Evolutionary conservation across 2,113 vertebrate species (phyloP).

Genomic region (Notothenia rossii): DNA sequence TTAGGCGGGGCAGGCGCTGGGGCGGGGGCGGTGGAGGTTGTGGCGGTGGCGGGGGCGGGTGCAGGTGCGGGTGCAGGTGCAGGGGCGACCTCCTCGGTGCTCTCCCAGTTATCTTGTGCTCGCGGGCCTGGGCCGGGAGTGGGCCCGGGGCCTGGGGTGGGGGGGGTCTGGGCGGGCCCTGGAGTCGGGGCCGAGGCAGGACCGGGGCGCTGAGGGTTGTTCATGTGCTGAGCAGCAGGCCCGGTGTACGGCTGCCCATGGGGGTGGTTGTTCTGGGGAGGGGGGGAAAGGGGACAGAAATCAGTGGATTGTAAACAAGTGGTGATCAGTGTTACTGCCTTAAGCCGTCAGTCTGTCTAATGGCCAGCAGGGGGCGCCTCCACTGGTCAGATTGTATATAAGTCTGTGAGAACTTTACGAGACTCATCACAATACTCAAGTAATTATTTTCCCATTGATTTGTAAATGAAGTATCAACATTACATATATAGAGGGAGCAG

Average conservation of each 20-base stretch:
- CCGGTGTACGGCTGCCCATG: constrained; percentile 99
- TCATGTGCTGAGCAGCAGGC: constrained; percentile 99
- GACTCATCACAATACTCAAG: too few relatives aligned
- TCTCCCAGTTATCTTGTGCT: constrained; percentile 99
- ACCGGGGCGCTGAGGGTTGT: constrained; percentile 96
- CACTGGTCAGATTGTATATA: too few relatives aligned
- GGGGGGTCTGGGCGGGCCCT: constrained; percentile 60
- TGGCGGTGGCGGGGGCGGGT: constrained; percentile 70
- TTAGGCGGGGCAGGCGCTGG: constrained; percentile 89
- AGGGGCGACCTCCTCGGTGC: constrained; percentile 93
- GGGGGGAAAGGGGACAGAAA: neutral
- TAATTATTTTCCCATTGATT: too few relatives aligned
- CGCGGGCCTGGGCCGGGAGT: constrained; percentile 87
- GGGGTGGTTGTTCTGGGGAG: constrained; percentile 94
- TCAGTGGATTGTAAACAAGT: neutral
- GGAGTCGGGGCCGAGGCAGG: constrained; percentile 81
- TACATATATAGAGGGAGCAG: too few relatives aligned
- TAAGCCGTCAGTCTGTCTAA: too few relatives aligned
- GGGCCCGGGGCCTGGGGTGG: constrained; percentile 48
- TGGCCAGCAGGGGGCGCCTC: too few relatives aligned
- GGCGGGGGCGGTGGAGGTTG: constrained; percentile 76
- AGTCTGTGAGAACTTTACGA: too few relatives aligned
- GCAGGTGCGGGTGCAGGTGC: constrained; percentile 85
- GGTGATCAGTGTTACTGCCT: too few relatives aligned
- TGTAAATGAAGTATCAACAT: too few relatives aligned